Conservation (phyloP, 1,140 invertebrate genomes). For the Halesus radiatus region DNA sequence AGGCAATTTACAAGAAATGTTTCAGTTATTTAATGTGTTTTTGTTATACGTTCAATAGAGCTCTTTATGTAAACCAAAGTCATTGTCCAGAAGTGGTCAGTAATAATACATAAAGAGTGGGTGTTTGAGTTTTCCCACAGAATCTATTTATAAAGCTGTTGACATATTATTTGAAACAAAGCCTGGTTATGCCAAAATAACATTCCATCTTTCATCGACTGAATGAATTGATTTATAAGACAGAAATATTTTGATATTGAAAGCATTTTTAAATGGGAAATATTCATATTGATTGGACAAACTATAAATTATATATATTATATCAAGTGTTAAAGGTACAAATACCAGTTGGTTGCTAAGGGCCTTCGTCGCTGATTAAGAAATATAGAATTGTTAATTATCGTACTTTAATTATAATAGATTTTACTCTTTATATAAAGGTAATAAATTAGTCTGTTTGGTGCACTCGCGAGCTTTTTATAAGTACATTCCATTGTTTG, state of each 20-base stretch:
- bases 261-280: constrained; percentile 30
- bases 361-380: constrained; percentile 32
- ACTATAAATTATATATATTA: constrained; percentile 11
- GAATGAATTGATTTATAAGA: constrained; percentile 32
- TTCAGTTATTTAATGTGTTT: background rate
- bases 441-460: constrained; percentile 25
- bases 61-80: constrained; percentile 47
- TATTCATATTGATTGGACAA: constrained; percentile 7
- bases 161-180: constrained; percentile 14
- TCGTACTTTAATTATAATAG: constrained; percentile 29
- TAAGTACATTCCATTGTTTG: constrained; percentile 41
- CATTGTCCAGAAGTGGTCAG: constrained; percentile 27
- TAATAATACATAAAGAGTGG: constrained; percentile 31
- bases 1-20: background rate
- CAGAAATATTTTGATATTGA: constrained; percentile 44
- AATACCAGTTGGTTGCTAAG: constrained; percentile 27
- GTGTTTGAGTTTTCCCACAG: background rate
- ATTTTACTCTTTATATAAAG: constrained; percentile 10
- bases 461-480: constrained; percentile 23
- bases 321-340: constrained; percentile 37
- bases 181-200: constrained; percentile 37
- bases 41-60: background rate
- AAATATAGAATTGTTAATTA: constrained; percentile 30
- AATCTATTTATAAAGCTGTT: constrained; percentile 5
- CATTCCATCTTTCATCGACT: constrained; percentile 44